Base-by-base conservation (phyloP, 2,888 invertebrate genomes). In the Dione juno region DNA sequence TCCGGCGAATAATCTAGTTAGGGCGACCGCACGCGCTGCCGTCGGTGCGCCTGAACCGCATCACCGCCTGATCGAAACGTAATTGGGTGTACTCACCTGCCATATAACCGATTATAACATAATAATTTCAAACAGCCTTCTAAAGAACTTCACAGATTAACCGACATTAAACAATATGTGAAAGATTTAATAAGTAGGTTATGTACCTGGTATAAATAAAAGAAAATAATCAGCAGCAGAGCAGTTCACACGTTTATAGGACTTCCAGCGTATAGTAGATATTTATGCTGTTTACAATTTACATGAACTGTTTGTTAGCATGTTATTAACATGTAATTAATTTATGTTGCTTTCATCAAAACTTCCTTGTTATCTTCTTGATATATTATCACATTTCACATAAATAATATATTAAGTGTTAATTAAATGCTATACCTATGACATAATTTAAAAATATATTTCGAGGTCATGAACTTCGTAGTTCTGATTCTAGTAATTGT, bases 51-150 rank as follows among this genome's bases (percentile, higher is more conserved):
- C 57, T 72, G 73, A 81, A 79, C 78, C 67, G 61, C 70, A 69
- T 58, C 76, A 70, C 81, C 79, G 78, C 78, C 85, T 89, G 88
- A 91, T 92, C 89, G 89, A 88, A 88, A 87, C 82, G 78, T 91
- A 92, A 91, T 91, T 90, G 89, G 83, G 82, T 84, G 81, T 81
- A 81, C 82, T 87, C 84, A 88, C 87, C 87, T 88, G 85, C 80
- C 81, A 81, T 81, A 83, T 77, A 71, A 54, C 67, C 74, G 75
- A 78, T 78, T 80, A 78, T 78, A 73, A 77, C 78, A 76, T 79
- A 77, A 77, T 75, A 70, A 75, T 72, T 72, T 67, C 57, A 64
- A 72, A 69, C 65, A 52, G 61, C 40, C 28, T 41, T 50, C 54
- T 59, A 16, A 19, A 43, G 37, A 28, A 35, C 28, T 28, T 28